A percentile compares a stretch with the other conserved stretches of the same genome.
Evolutionary conservation across 2,888 invertebrate genomes (phyloP).

Genomic region (Pollenia griseotomentosa): DNA sequence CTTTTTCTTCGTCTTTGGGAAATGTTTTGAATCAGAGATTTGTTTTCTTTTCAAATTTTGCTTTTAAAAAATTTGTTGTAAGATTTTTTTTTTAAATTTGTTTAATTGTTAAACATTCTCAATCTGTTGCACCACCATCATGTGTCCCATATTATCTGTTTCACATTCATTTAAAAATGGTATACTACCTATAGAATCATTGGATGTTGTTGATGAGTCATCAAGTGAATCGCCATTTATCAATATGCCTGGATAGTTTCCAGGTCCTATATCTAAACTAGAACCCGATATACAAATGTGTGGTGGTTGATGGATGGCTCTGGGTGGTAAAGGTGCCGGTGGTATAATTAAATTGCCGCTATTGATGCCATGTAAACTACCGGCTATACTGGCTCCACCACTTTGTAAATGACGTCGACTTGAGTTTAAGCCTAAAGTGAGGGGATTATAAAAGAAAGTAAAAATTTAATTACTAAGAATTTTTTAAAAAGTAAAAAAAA

Average conservation of each 20-base stretch:
- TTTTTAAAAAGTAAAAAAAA: no score
- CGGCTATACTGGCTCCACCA: conserved; percentile 84
- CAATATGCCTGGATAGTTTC: conserved; percentile 80
- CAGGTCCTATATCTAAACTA: conserved; percentile 73
- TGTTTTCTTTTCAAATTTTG: conserved; percentile 48
- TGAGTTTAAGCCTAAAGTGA: conserved; percentile 82
- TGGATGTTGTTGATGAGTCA: conserved; percentile 69
- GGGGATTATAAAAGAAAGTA: neutral
- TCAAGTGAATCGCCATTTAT: conserved; percentile 76
- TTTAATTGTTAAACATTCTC: conserved; percentile 70
- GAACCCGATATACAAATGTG: conserved; percentile 83
- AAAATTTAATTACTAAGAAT: no score
- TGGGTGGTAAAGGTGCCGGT: conserved; percentile 84
- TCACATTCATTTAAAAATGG: conserved; percentile 70
- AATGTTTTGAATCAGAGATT: conserved; percentile 44
- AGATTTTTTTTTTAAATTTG: conserved; percentile 27
- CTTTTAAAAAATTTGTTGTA: conserved; percentile 60
- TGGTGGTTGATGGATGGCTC: conserved; percentile 84
- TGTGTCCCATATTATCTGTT: conserved; percentile 67
- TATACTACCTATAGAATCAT: conserved; percentile 69
- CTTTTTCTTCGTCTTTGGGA: conserved; percentile 39
- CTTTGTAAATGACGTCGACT: conserved; percentile 84
- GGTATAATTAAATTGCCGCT: conserved; percentile 83
- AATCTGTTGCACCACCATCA: conserved; percentile 59
- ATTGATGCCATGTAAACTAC: conserved; percentile 84